Evolutionary conservation across 2,113 vertebrate species (phyloP).

Genomic region (Stomatorhinus ivindoensis): DNA sequence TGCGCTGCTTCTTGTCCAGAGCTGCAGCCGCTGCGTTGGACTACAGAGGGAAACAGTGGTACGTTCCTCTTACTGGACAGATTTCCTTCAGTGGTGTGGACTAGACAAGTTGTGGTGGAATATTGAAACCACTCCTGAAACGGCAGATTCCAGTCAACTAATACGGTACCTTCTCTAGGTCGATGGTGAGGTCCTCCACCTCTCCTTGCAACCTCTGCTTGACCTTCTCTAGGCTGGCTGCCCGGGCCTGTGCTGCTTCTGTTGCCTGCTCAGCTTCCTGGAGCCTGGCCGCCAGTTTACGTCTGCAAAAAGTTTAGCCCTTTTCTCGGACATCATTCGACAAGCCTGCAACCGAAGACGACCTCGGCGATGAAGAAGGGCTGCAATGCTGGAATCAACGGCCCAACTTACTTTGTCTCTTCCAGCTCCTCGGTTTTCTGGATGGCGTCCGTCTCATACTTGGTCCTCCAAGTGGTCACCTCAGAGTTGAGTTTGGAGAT

Average conservation of each 20-base stretch:
- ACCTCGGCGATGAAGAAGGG: neutral
- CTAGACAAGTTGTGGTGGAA: neutral
- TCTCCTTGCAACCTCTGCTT: conserved; percentile 63
- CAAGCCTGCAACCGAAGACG: neutral
- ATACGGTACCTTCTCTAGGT: conserved; percentile 53
- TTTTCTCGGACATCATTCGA: neutral
- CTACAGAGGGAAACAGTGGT: conserved; percentile 33
- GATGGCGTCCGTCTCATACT: conserved; percentile 52
- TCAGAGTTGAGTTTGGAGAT: conserved; percentile 60
- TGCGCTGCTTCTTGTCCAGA: conserved; percentile 61
- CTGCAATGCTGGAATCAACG: neutral
- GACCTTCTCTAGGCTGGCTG: conserved; percentile 54
- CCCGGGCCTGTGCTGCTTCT: conserved; percentile 50
- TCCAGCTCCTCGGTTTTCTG: conserved; percentile 59
- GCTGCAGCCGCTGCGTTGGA: conserved; percentile 54
- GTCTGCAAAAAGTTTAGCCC: conserved; percentile 25
- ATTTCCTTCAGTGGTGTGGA: neutral
- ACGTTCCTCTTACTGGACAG: neutral
- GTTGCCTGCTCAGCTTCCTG: conserved; percentile 56
- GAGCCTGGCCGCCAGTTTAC: conserved; percentile 53
- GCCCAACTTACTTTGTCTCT: conserved; percentile 55
- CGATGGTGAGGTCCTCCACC: conserved; percentile 56
- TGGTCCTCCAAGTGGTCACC: conserved; percentile 60
- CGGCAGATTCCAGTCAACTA: neutral
- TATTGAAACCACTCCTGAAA: neutral